These are phyloP conservation scores for Gracilinanus agilis DNA, from an alignment of 2,113 vertebrate genomes.

Conservation along the genomic window DNA sequence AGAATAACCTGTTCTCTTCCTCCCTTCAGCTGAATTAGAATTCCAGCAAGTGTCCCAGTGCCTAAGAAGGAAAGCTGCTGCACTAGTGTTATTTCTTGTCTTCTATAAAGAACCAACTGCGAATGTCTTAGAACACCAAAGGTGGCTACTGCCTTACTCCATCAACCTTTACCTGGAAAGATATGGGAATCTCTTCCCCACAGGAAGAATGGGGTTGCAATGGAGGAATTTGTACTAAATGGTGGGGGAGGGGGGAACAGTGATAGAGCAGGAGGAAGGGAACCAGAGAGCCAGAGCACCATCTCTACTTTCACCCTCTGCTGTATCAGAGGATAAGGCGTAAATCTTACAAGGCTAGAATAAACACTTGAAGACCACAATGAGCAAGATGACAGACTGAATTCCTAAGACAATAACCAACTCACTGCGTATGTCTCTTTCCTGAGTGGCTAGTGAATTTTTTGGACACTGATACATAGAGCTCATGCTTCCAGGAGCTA, in stretches of 20 bases:
- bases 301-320: slow-evolving; percentile 74
- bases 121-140: neutral
- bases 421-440: neutral
- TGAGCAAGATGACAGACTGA: neutral
- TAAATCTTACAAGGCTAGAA: slow-evolving; percentile 56
- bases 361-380: neutral
- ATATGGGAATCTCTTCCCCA: neutral
- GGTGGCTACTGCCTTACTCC: neutral
- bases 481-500: neutral
- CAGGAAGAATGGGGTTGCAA: neutral
- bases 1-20: neutral
- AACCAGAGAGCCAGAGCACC: neutral
- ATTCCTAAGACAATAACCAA: neutral
- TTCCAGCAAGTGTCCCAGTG: neutral
- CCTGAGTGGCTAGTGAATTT: no score
- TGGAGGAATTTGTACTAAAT: slow-evolving; percentile 7
- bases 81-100: neutral
- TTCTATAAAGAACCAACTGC: neutral
- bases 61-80: no score
- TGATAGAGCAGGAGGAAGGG: neutral
- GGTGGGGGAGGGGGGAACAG: fast-evolving
- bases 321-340: slow-evolving; percentile 72
- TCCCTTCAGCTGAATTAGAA: neutral
- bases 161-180: neutral
- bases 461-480: neutral